phyloP scores from a whole-genome alignment of 2,888 invertebrate genomes.

The Ectropis crepuscularia region DNA sequence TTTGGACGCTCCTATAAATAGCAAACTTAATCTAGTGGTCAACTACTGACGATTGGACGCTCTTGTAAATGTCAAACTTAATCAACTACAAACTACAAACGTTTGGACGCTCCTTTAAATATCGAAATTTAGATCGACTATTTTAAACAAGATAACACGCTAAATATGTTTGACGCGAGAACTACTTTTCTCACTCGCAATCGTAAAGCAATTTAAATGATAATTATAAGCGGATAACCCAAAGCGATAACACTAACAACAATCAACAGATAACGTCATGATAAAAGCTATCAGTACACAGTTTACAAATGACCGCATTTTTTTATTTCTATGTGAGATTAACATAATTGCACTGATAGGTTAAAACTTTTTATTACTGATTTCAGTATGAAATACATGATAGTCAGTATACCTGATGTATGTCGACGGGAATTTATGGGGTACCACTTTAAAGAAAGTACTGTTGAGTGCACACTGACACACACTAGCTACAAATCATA shows the following conservation, averaged over 20 bases:
- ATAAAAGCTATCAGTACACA: slow-evolving; percentile 17
- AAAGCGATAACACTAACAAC: slow-evolving; percentile 21
- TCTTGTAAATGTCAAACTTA: too few relatives aligned
- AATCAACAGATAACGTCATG: slow-evolving; percentile 21
- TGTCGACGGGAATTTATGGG: background rate
- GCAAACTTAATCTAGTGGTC: too few relatives aligned
- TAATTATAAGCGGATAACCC: slow-evolving; percentile 18
- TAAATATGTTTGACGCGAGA: too few relatives aligned
- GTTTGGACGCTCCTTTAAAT: too few relatives aligned
- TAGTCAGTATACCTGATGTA: background rate
- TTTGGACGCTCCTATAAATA: too few relatives aligned
- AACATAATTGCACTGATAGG: slow-evolving; percentile 5
- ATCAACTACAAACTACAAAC: too few relatives aligned
- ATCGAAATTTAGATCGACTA: too few relatives aligned
- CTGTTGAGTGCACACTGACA: too few relatives aligned
- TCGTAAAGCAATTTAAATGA: slow-evolving; percentile 6
- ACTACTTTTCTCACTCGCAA: background rate
- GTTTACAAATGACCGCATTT: slow-evolving; percentile 20
- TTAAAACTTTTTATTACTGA: background rate
- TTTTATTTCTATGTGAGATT: slow-evolving; percentile 22
- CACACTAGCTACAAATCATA: too few relatives aligned
- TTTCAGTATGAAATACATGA: background rate
- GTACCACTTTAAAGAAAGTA: too few relatives aligned
- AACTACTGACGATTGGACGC: too few relatives aligned
- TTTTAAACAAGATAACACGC: too few relatives aligned